These are phyloP conservation scores for Hydrotaea cyrtoneurina DNA, from an alignment of 2,888 invertebrate species.

Conservation along the genomic window DNA sequence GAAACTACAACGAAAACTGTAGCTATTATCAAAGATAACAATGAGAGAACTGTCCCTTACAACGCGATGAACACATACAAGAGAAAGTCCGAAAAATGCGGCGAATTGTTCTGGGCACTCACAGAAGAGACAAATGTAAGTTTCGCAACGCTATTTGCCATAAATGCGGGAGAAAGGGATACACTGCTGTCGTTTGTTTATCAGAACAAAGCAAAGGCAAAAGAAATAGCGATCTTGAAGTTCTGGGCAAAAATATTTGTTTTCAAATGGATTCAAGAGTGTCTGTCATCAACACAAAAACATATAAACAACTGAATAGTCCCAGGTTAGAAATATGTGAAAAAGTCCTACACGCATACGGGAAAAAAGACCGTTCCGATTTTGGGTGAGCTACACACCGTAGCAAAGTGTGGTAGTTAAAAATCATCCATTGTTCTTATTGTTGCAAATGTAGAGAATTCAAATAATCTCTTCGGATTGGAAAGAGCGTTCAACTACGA, in stretches of 20 bases:
- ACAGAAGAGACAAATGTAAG: no score
- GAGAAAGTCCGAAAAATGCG: neutral
- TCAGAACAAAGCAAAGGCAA: neutral
- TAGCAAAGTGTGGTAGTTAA: slow-evolving; percentile 26
- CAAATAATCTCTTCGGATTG: no score
- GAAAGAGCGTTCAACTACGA: no score
- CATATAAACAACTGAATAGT: no score
- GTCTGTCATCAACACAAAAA: neutral
- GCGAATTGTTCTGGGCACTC: neutral
- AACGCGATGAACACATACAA: neutral
- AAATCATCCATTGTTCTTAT: neutral
- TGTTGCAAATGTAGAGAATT: neutral
- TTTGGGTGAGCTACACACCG: slow-evolving; percentile 20
- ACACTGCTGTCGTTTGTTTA: no score
- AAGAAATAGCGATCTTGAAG: neutral
- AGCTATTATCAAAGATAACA: slow-evolving; percentile 35
- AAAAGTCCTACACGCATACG: slow-evolving; percentile 1
- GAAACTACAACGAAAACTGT: slow-evolving; percentile 45
- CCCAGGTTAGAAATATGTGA: neutral
- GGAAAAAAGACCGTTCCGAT: neutral
- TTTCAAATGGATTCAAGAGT: slow-evolving; percentile 41
- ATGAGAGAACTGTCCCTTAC: neutral
- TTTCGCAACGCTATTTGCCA: no score
- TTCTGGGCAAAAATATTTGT: neutral
- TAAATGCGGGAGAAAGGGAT: no score